Conservation (phyloP, 2,797 vertebrate genomes). For the Chaetodon trifasciatus region DNA sequence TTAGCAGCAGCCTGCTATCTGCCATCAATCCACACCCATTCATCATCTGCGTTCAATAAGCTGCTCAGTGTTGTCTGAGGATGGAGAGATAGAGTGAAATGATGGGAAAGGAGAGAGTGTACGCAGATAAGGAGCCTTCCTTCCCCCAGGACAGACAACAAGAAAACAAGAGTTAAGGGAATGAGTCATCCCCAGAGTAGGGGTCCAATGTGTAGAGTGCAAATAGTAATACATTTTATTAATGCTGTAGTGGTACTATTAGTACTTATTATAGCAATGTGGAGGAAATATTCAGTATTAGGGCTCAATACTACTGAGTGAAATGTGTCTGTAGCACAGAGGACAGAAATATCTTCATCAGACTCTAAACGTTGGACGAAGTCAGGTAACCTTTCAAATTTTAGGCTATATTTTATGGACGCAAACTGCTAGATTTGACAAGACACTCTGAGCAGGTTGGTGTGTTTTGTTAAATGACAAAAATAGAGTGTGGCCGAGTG, state of each 20-base stretch:
- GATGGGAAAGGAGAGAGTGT: constrained; percentile 33
- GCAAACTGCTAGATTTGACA: not conserved
- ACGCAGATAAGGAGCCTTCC: constrained; percentile 49
- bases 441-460: not conserved
- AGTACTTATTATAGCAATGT: not conserved
- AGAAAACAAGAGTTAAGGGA: constrained; percentile 39
- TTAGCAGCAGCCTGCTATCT: constrained; percentile 68
- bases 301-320: not conserved
- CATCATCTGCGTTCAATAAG: constrained; percentile 74
- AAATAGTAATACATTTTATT: not conserved
- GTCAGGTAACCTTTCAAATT: not conserved
- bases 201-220: not conserved
- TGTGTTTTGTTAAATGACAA: not conserved
- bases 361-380: not conserved
- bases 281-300: not conserved
- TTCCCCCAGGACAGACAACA: constrained; percentile 14
- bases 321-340: not conserved
- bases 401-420: not conserved
- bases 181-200: constrained; percentile 31
- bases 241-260: not conserved
- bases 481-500: not conserved
- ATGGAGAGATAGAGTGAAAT: constrained; percentile 47
- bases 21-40: constrained; percentile 73
- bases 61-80: constrained; percentile 55
- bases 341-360: not conserved